Percentiles rank a stretch among this genome's conserved stretches.
Conservation (phyloP, 2,797 vertebrate genomes). For the Malurus splendens region DNA sequence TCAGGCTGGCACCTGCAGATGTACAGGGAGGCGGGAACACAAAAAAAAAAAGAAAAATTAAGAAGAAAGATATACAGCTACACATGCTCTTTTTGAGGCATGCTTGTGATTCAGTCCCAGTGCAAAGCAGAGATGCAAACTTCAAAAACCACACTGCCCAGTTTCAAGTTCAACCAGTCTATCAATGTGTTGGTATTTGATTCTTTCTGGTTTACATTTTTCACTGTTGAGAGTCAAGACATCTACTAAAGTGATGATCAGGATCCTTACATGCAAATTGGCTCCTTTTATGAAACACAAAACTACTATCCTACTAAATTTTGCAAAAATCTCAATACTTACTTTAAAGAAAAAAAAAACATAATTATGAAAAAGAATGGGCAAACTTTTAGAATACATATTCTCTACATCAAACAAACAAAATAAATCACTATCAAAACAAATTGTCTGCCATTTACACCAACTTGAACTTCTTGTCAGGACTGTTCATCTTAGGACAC, state of each 20-base stretch:
- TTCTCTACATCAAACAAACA: not conserved
- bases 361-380: not conserved
- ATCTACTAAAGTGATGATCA: not conserved
- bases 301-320: not conserved
- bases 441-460: not conserved
- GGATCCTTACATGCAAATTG: not conserved
- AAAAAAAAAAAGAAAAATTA: not conserved
- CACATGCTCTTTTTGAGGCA: not conserved
- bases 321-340: not conserved
- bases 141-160: not conserved
- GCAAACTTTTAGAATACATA: not conserved
- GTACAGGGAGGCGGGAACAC: fast-evolving
- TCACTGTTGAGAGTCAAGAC: not conserved
- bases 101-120: not conserved
- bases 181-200: not conserved
- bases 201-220: not conserved
- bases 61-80: not conserved
- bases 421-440: not conserved
- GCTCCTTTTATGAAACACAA: not conserved
- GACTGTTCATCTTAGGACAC: not conserved
- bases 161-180: not conserved
- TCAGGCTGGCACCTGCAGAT: not conserved
- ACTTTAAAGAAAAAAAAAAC: not conserved
- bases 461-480: not conserved
- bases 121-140: not conserved